Evolutionary conservation across 2,888 invertebrate genomes (phyloP).

Genomic region (Athrips mouffetella): DNA sequence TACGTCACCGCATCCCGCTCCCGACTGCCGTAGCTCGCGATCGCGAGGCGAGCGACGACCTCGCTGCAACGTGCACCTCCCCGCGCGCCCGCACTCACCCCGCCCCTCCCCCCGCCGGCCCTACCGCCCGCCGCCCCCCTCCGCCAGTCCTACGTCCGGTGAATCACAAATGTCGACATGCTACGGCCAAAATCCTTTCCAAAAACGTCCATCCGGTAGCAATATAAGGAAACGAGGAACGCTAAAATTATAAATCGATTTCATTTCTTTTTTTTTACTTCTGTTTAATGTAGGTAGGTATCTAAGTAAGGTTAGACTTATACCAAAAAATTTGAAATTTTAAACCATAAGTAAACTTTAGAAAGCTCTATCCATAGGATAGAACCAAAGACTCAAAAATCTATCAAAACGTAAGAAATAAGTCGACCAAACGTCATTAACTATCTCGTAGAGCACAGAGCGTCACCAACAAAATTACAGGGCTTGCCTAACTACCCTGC

Average conservation of each 20-base stretch:
- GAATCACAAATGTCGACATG: conserved; percentile 50
- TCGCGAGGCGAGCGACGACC: conserved; percentile 69
- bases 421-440: too few species aligned
- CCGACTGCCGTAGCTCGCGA: conserved; percentile 54
- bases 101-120: conserved; percentile 34
- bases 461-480: too few species aligned
- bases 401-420: too few species aligned
- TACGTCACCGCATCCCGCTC: conserved; percentile 79
- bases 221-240: conserved; percentile 25
- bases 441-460: too few species aligned
- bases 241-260: not conserved
- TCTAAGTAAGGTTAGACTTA: too few species aligned
- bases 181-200: conserved; percentile 36
- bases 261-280: too few species aligned
- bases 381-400: too few species aligned
- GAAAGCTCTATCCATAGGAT: too few species aligned
- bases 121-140: conserved; percentile 26
- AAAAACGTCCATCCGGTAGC: conserved; percentile 33
- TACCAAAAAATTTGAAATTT: too few species aligned
- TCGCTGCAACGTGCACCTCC: conserved; percentile 65
- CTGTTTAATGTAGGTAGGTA: too few species aligned
- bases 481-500: too few species aligned
- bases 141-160: conserved; percentile 66
- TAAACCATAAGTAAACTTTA: too few species aligned
- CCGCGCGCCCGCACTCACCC: conserved; percentile 40